Conservation (phyloP, 2,113 vertebrate species). For the Phrynocephalus versicolor region DNA sequence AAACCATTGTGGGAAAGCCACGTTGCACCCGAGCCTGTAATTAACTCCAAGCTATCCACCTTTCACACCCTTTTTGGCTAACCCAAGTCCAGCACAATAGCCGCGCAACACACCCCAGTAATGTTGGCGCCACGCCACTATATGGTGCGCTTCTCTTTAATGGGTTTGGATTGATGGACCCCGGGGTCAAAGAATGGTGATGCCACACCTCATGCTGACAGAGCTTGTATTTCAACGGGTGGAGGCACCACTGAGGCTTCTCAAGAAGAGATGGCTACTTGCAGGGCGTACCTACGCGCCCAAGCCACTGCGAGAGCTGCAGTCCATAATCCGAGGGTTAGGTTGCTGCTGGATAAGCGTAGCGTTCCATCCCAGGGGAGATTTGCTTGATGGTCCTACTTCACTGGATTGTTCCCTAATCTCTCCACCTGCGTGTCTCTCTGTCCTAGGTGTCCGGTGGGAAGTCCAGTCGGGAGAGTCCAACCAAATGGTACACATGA, state of each 20-base stretch:
- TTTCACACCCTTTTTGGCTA: background rate
- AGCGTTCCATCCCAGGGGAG: slow-evolving; percentile 7
- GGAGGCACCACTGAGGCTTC: too few species aligned
- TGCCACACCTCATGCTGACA: too few species aligned
- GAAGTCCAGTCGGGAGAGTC: slow-evolving; percentile 92
- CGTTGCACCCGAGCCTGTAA: background rate
- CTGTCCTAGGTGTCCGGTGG: slow-evolving; percentile 87
- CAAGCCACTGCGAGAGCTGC: too few species aligned
- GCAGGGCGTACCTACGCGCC: background rate
- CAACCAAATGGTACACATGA: slow-evolving; percentile 99
- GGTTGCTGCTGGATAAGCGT: background rate
- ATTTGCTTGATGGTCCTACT: background rate
- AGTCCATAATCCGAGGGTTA: background rate
- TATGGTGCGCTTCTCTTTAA: background rate
- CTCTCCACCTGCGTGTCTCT: slow-evolving; percentile 61
- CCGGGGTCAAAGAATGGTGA: background rate
- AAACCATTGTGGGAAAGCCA: background rate
- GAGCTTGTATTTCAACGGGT: too few species aligned
- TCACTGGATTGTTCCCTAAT: background rate
- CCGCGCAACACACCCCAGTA: background rate
- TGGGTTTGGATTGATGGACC: background rate
- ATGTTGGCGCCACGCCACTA: background rate
- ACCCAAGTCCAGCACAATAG: background rate
- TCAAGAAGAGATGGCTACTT: background rate
- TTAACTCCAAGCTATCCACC: background rate